Base-by-base conservation (phyloP, 2,113 vertebrate genomes). In the Gracilinanus agilis region DNA sequence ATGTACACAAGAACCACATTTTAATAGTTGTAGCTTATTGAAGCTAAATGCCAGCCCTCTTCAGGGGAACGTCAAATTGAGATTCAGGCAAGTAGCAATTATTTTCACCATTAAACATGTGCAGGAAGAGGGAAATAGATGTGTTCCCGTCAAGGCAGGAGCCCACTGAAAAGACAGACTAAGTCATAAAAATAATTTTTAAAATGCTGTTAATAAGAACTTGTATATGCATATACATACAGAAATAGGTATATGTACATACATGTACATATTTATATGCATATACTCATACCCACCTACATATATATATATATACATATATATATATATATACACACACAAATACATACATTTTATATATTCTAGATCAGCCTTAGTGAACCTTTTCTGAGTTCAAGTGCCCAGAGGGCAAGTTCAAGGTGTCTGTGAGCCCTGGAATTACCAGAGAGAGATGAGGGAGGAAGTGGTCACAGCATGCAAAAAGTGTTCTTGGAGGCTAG, bases 121-220 rank as follows among this genome's bases (percentile, higher is more conserved):
- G 89, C 10, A 0, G 44, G 16, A 96, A 96, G 90, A 75, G 24
- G 10, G 55, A 25, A 83, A 94, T 83, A 91, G 44, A 93, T 56
- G 90, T 25, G 75, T 89, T 44, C 61, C 94, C 16, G 93, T 88
- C 9, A 56, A 90, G 92, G 92, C 44, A 54, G 90, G 93, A 19
- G 91, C 55, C 95, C 95, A 91, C 40, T 90, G 90, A 97, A 90
- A 34, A 89, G 93, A 92, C 54, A 90, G 75, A 92, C 55, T 89
- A 92, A 92, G 90, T 12, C 29, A 29, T n/a, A n/a, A 67, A 67
- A 67, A 16, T 67, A 13, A 55, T 27, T 67, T 67, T 61, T n/a
- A 16, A 67, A 67, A 67, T n/a, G 11, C 13, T 3, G 61, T 67
- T 67, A 67, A 67, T 29, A 34, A 61, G 3, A 55, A 23, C 29